Percentiles rank a stretch among this genome's conserved stretches.
Evolutionary conservation across 2,113 vertebrate species (phyloP).

Genomic region (Panurus biarmicus): DNA sequence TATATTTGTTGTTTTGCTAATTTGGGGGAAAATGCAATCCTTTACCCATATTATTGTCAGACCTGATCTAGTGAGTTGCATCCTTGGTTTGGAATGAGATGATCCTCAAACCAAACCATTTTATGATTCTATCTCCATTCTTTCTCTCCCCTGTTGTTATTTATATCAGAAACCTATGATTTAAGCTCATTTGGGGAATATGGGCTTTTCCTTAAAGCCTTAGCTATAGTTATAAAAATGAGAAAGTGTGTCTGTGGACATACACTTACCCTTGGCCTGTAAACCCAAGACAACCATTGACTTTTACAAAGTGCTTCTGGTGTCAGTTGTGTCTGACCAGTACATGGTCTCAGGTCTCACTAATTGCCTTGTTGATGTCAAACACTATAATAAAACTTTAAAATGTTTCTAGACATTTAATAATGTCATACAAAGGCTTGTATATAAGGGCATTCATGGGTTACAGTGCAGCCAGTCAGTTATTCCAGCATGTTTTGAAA

Average conservation of each 20-base stretch:
- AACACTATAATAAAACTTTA: conserved; percentile 19
- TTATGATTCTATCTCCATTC: background rate
- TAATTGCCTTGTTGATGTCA: conserved; percentile 66
- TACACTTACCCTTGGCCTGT: background rate
- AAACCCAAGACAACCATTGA: background rate
- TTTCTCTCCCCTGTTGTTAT: background rate
- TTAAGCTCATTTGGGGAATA: background rate
- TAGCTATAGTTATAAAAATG: background rate
- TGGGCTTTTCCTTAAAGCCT: background rate
- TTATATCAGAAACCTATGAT: background rate
- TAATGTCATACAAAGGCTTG: background rate
- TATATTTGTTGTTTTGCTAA: background rate
- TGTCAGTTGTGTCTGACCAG: conserved; percentile 33
- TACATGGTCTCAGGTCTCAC: background rate
- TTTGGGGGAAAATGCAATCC: background rate
- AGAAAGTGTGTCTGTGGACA: background rate
- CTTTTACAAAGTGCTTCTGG: conserved; percentile 8
- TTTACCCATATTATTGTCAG: background rate
- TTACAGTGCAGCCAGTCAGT: background rate
- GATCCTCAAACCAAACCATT: background rate
- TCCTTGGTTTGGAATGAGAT: background rate
- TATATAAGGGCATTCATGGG: background rate
- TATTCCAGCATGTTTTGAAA: conserved; percentile 1
- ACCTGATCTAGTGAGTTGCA: background rate
- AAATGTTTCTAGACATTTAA: conserved; percentile 6